A percentile compares a stretch with the other conserved stretches of the same genome.
Evolutionary conservation across 2,888 invertebrate species (phyloP).

Genomic region (Netelia fuscicornis): DNA sequence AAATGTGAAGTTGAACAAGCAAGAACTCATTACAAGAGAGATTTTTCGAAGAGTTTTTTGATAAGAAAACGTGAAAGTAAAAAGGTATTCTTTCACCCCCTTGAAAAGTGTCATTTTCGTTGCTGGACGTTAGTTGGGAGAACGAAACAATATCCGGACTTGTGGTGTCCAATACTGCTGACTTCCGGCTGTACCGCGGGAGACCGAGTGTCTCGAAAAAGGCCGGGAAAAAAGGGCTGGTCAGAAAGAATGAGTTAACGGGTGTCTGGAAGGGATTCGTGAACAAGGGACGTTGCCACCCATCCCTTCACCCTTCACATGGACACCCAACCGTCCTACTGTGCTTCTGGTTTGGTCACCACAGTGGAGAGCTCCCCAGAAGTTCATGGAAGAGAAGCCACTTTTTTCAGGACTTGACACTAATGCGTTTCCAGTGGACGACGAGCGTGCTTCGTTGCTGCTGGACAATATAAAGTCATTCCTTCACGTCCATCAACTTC

Average conservation of each 20-base stretch:
- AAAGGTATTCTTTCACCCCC: neutral
- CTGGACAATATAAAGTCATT: conserved; percentile 35
- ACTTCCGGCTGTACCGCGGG: conserved; percentile 47
- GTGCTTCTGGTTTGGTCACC: conserved; percentile 13
- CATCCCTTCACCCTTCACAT: neutral
- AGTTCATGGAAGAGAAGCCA: conserved; percentile 46
- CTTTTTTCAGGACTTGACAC: conserved; percentile 63
- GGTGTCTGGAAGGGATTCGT: conserved; percentile 2
- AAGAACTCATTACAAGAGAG: no score
- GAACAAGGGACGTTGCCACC: conserved; percentile 25
- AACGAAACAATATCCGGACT: conserved; percentile 66
- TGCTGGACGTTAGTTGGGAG: conserved; percentile 49
- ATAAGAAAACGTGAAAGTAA: no score
- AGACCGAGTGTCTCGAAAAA: conserved; percentile 19
- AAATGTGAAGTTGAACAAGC: no score
- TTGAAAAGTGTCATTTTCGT: neutral
- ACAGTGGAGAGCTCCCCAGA: conserved; percentile 34
- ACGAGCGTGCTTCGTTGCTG: conserved; percentile 23
- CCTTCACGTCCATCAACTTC: conserved; percentile 49
- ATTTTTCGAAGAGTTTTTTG: no score
- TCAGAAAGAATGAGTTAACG: conserved; percentile 32
- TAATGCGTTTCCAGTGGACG: conserved; percentile 63
- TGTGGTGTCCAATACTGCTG: conserved; percentile 39
- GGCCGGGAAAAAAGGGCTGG: neutral
- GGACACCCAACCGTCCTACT: neutral